Base-by-base conservation (phyloP, 2,888 invertebrate species). In the Idaea biselata region DNA sequence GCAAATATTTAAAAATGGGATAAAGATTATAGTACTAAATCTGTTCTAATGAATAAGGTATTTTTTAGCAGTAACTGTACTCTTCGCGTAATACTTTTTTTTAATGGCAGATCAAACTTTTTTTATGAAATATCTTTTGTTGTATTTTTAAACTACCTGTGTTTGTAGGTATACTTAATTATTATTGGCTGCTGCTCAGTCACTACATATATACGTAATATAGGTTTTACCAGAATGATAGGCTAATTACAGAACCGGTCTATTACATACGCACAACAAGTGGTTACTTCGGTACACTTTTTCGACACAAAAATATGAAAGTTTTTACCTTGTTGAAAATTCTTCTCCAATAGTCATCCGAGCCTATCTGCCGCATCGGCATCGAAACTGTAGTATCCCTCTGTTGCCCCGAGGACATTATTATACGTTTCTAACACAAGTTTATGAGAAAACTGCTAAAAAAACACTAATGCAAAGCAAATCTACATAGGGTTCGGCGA, bases 291-390 rank as follows among this genome's bases (percentile, higher is more conserved):
- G 14, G 11, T 11, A 44, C 25, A 25, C 44, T 44, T 44, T 44
- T 44, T 44, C 8, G 6, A 44, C 33, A 31, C 11, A 56, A n/a
- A 61, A 33, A 33, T 58, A 17, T 56, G 17, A 8, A 58, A 11
- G 7, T 55, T 66, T 66, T 63, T 86, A 93, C 93, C 88, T 93
- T 93, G 70, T 89, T 87, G 73, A 93, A 93, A 72, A 93, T 87
- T 73, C 87, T 81, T 63, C 88, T 82, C 93, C 93, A 93, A 73
- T 93, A 93, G 61, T 89, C 80, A 79, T 92, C 91, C 14, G 89
- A 87, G 73, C 89, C 82, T 16, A 89, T 88, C 57, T 89, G 90
- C 63, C 88, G 88, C 68, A 92, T 76, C 63, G 91, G 92, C 76
- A 92, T 82, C 56, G 90, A 87, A 63, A 91, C 87, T 55, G 82